Percentiles rank a stretch among this genome's conserved stretches.
Conservation (phyloP, 2,113 vertebrate genomes). For the Erythrolamprus reginae region DNA sequence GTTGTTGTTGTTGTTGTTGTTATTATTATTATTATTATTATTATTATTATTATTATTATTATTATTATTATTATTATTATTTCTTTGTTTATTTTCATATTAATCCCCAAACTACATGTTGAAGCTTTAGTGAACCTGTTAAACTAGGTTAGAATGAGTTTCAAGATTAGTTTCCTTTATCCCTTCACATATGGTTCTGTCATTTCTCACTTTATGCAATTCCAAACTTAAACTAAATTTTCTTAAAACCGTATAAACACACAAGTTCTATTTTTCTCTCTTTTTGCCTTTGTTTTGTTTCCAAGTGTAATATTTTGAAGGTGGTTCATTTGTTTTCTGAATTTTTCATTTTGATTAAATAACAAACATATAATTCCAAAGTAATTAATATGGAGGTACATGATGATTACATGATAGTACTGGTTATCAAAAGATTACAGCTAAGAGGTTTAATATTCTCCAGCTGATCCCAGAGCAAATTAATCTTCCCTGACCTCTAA, state of each 20-base stretch:
- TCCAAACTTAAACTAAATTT: background rate
- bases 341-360: constrained; percentile 50
- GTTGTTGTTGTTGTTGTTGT: background rate
- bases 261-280: background rate
- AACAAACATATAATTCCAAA: constrained; percentile 45
- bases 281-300: background rate
- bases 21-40: background rate
- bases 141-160: background rate
- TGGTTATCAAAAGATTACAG: constrained; percentile 56
- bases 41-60: too few species aligned
- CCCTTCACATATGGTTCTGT: background rate
- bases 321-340: constrained; percentile 16
- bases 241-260: constrained; percentile 33
- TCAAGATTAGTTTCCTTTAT: background rate
- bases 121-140: background rate
- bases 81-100: background rate
- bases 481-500: constrained; percentile 57
- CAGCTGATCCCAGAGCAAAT: constrained; percentile 53
- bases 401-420: constrained; percentile 58
- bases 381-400: constrained; percentile 57
- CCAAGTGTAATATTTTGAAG: background rate
- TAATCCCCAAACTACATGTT: background rate
- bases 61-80: background rate
- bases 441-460: constrained; percentile 63
- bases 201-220: constrained; percentile 33